Evolutionary conservation across 2,888 invertebrate genomes (phyloP).

Genomic region (Dynastes grantii): DNA sequence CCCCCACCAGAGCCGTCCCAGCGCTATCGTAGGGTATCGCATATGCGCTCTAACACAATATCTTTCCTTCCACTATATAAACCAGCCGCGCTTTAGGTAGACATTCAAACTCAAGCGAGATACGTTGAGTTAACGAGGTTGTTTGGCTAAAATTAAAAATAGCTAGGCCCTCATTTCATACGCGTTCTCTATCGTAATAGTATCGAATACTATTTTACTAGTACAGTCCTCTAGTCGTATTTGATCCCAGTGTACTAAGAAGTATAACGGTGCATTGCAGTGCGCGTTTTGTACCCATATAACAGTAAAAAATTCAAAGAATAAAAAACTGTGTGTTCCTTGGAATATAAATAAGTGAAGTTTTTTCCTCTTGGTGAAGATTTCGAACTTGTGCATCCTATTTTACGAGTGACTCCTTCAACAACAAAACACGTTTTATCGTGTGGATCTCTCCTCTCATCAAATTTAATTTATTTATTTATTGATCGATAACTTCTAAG

Average conservation of each 20-base stretch:
- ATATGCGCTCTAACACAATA: slow-evolving; percentile 53
- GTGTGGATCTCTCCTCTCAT: slow-evolving; percentile 7
- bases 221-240: slow-evolving; percentile 47
- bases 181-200: not conserved
- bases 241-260: slow-evolving; percentile 20
- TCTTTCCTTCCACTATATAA: slow-evolving; percentile 56
- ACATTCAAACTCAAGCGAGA: slow-evolving; percentile 58
- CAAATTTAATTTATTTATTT: not conserved
- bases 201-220: slow-evolving; percentile 8
- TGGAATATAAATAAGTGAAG: slow-evolving; percentile 3
- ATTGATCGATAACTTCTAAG: slow-evolving; percentile 54
- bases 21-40: slow-evolving; percentile 36
- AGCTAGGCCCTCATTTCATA: slow-evolving; percentile 61
- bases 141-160: slow-evolving; percentile 60
- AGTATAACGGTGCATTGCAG: slow-evolving; percentile 36
- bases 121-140: slow-evolving; percentile 57
- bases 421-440: not conserved
- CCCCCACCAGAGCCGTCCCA: slow-evolving; percentile 37
- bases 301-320: slow-evolving; percentile 16
- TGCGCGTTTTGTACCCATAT: slow-evolving; percentile 7
- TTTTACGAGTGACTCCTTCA: slow-evolving; percentile 1
- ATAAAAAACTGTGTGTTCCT: slow-evolving; percentile 9
- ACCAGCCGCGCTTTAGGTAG: slow-evolving; percentile 51
- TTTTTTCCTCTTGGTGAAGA: not conserved
- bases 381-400: not conserved